Percentiles rank a stretch among this genome's conserved stretches.
These are phyloP conservation scores for Crenichthys baileyi DNA, from an alignment of 2,797 vertebrate genomes.

Conservation along the genomic window DNA sequence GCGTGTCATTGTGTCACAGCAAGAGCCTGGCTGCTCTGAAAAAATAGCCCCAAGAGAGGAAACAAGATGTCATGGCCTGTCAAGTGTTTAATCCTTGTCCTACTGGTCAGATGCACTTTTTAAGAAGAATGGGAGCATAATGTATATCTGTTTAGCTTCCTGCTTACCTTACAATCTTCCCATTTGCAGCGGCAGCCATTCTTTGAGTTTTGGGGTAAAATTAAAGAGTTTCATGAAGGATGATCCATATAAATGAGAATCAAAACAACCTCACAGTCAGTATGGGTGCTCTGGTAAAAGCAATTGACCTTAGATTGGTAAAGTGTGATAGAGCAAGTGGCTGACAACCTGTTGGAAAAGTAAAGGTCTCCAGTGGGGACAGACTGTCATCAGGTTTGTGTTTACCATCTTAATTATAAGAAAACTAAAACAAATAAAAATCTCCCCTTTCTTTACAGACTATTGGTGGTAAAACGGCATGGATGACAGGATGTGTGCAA, in stretches of 20 bases:
- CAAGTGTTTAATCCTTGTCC: constrained; percentile 47
- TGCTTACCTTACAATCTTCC: constrained; percentile 26
- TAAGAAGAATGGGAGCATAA: constrained; percentile 11
- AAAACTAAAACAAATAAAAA: constrained; percentile 30
- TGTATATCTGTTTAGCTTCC: constrained; percentile 12
- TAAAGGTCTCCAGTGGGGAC: constrained; percentile 58
- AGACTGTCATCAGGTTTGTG: constrained; percentile 47
- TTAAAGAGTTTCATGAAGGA: constrained; percentile 56
- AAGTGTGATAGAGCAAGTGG: constrained; percentile 58
- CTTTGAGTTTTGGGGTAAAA: constrained; percentile 35
- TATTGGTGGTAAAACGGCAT: constrained; percentile 52
- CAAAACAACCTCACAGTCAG: constrained; percentile 51
- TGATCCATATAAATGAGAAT: constrained; percentile 69
- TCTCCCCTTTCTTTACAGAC: constrained; percentile 44
- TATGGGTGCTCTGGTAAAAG: constrained; percentile 69
- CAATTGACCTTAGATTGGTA: constrained; percentile 73
- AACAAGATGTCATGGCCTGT: constrained; percentile 62
- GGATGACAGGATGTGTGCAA: constrained; percentile 13
- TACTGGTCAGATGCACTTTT: constrained; percentile 40
- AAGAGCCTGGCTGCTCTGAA: constrained; percentile 34
- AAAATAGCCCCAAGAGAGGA: constrained; percentile 62
- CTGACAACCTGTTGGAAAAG: constrained; percentile 41
- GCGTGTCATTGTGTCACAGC: constrained; percentile 68
- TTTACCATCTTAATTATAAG: constrained; percentile 62
- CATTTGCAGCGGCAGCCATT: constrained; percentile 33